Percentiles rank a stretch among this genome's conserved stretches.
phyloP scores from a whole-genome alignment of 1,140 invertebrate species.

The Hycleus cichorii region DNA sequence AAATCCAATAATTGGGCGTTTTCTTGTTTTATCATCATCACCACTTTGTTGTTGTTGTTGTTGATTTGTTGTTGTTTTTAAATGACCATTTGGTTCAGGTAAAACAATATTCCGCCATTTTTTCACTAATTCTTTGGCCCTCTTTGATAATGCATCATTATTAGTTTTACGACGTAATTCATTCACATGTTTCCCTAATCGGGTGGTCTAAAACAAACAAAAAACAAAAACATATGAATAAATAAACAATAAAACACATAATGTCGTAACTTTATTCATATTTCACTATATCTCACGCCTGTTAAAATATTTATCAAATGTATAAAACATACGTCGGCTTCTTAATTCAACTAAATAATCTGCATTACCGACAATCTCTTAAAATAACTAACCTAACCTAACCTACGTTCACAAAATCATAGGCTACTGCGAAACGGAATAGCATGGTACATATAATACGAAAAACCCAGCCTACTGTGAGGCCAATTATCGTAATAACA shows the following conservation, averaged over 20 bases:
- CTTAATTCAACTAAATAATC: no score
- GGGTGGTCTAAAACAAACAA: conserved; percentile 52
- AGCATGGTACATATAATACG: no score
- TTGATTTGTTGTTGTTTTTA: conserved; percentile 30
- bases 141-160: conserved; percentile 72
- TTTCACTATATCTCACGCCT: no score
- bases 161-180: conserved; percentile 78
- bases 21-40: background rate
- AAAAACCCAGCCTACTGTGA: no score
- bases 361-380: no score
- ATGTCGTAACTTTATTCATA: no score
- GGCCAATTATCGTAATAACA: no score
- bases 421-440: no score
- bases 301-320: no score
- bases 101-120: conserved; percentile 80
- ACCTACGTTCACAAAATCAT: no score
- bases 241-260: background rate
- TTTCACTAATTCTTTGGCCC: conserved; percentile 84
- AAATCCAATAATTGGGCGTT: background rate
- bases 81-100: conserved; percentile 45
- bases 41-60: conserved; percentile 14
- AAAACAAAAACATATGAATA: background rate
- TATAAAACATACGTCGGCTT: no score
- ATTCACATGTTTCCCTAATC: conserved; percentile 91
- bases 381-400: no score